Conservation (phyloP, 2,113 vertebrate species). For the Limanda limanda region DNA sequence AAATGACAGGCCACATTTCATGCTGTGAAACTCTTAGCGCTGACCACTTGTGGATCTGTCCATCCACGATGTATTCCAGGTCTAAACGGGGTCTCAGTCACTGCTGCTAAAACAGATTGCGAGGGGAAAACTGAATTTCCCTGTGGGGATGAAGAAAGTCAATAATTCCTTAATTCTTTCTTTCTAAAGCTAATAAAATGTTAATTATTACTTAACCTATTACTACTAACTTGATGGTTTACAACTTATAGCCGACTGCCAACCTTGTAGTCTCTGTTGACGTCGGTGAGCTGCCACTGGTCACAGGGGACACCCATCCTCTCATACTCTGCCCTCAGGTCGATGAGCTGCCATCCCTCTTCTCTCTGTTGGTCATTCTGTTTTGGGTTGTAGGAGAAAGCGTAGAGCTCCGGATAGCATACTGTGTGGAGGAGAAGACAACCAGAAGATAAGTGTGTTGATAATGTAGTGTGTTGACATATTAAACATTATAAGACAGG, state of each 20-base stretch:
- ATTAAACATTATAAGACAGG: too few relatives aligned
- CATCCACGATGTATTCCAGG: too few relatives aligned
- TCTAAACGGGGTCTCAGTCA: too few relatives aligned
- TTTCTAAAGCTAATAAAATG: too few relatives aligned
- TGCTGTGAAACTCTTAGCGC: too few relatives aligned
- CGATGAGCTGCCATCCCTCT: constrained; percentile 93
- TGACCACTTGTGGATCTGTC: too few relatives aligned
- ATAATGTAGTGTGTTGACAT: background rate
- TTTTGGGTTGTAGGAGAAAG: constrained; percentile 98
- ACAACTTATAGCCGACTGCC: background rate
- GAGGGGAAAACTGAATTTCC: too few relatives aligned
- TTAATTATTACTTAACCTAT: too few relatives aligned
- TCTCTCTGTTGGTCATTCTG: constrained; percentile 92
- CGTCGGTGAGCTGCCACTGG: constrained; percentile 94
- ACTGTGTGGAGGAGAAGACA: constrained; percentile 70
- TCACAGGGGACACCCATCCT: constrained; percentile 94
- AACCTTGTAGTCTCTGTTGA: constrained; percentile 95
- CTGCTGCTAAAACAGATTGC: too few relatives aligned
- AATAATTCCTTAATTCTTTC: too few relatives aligned
- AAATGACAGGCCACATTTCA: too few relatives aligned
- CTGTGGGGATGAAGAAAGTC: too few relatives aligned
- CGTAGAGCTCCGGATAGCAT: constrained; percentile 92
- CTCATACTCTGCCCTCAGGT: constrained; percentile 90
- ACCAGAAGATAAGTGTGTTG: background rate
- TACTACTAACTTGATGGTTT: background rate